phyloP scores from a whole-genome alignment of 2,113 vertebrate species.

The Rhizomys pruinosus region DNA sequence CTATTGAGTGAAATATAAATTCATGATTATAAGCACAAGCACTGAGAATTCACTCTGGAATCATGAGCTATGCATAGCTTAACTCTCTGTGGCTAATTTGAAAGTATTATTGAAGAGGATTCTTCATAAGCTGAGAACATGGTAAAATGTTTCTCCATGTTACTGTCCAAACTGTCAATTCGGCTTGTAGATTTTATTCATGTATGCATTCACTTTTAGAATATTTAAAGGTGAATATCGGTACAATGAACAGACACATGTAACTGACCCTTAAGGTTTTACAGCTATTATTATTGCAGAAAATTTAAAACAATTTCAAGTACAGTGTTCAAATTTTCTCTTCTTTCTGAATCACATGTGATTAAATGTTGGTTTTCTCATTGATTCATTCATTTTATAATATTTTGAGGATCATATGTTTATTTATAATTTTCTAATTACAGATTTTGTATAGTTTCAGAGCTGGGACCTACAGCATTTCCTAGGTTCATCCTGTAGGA shows the following conservation, averaged over 20 bases:
- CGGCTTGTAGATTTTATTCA: fast-evolving
- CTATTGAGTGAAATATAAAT: background rate
- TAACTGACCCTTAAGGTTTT: background rate
- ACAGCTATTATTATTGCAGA: background rate
- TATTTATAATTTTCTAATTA: background rate
- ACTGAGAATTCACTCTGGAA: background rate
- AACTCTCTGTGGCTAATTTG: background rate
- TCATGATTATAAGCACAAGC: fast-evolving
- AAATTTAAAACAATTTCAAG: slow-evolving; percentile 3
- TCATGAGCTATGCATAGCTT: background rate
- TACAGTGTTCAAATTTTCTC: background rate
- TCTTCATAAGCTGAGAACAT: background rate
- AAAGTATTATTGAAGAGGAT: background rate
- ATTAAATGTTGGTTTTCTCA: background rate
- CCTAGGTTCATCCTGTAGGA: background rate
- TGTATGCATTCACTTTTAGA: background rate
- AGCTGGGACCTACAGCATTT: background rate
- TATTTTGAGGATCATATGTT: background rate
- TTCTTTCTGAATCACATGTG: background rate
- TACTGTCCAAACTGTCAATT: background rate
- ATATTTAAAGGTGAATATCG: background rate
- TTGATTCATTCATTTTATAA: background rate
- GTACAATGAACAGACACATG: background rate
- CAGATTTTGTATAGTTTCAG: background rate
- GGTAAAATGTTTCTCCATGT: background rate